These are phyloP conservation scores for Orthonychiurus folsomi DNA, from an alignment of 2,888 invertebrate genomes.

Conservation along the genomic window DNA sequence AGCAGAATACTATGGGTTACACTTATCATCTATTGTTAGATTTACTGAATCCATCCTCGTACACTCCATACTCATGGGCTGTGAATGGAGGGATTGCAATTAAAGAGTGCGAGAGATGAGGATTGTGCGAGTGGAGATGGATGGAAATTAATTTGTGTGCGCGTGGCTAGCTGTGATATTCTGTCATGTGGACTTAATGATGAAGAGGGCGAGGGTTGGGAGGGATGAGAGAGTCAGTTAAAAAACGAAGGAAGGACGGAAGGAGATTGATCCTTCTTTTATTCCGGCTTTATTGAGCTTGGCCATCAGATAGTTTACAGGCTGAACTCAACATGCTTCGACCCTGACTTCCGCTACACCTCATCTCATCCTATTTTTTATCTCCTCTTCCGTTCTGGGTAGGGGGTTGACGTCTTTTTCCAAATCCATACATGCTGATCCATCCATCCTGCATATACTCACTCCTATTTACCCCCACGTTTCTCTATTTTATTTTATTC, in stretches of 20 bases:
- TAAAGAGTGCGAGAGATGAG: not conserved
- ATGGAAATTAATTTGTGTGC: slow-evolving; percentile 24
- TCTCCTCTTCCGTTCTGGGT: slow-evolving; percentile 4
- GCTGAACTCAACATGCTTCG: slow-evolving; percentile 14
- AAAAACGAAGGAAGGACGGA: slow-evolving; percentile 1
- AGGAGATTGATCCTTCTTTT: slow-evolving; percentile 29
- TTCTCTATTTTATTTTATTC: no score
- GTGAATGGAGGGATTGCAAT: no score
- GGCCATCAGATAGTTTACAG: slow-evolving; percentile 20
- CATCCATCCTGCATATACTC: no score
- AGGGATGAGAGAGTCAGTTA: not conserved
- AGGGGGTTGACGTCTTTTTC: not conserved
- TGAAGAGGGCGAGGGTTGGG: slow-evolving; percentile 13
- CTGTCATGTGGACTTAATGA: slow-evolving; percentile 25
- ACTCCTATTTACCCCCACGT: no score
- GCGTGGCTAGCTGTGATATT: slow-evolving; percentile 29
- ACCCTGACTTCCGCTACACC: slow-evolving; percentile 22
- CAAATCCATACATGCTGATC: not conserved
- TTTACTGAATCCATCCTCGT: no score
- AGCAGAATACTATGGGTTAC: no score
- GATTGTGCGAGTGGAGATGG: slow-evolving; percentile 11
- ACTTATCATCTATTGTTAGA: no score
- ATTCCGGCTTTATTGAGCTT: slow-evolving; percentile 29
- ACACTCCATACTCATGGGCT: no score
- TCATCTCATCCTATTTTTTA: slow-evolving; percentile 14